phyloP scores from a whole-genome alignment of 2,888 invertebrate genomes.

The Ptychoptera albimana region DNA sequence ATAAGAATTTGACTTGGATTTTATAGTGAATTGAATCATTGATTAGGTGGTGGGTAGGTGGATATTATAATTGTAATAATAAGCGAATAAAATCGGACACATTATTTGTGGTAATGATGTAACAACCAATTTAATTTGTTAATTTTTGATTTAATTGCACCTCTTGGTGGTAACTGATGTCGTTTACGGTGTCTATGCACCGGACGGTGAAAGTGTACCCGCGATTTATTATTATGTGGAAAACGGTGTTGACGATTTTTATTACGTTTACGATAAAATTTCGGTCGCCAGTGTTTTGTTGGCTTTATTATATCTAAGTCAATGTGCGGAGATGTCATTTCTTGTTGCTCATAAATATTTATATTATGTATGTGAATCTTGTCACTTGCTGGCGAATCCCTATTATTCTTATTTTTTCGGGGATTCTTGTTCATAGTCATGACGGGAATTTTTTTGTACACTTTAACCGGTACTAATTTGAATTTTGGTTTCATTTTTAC shows the following conservation, averaged over 20 bases:
- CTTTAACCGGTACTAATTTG: slow-evolving; percentile 2
- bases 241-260: background rate
- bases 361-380: background rate
- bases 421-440: background rate
- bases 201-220: background rate
- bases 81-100: background rate
- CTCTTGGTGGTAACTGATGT: background rate
- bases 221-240: background rate
- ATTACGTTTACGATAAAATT: too few relatives aligned
- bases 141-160: background rate
- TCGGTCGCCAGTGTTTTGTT: too few relatives aligned
- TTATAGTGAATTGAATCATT: too few relatives aligned
- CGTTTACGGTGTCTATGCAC: background rate
- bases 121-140: background rate
- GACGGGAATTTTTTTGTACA: slow-evolving; percentile 4
- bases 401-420: background rate
- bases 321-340: too few relatives aligned
- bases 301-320: too few relatives aligned
- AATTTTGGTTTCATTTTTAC: background rate
- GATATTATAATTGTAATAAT: background rate
- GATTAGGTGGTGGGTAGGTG: too few relatives aligned
- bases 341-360: background rate
- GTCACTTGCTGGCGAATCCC: background rate
- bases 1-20: too few relatives aligned
- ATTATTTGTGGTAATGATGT: background rate